phyloP scores from a whole-genome alignment of 2,113 vertebrate species.

The Tiliqua scincoides region DNA sequence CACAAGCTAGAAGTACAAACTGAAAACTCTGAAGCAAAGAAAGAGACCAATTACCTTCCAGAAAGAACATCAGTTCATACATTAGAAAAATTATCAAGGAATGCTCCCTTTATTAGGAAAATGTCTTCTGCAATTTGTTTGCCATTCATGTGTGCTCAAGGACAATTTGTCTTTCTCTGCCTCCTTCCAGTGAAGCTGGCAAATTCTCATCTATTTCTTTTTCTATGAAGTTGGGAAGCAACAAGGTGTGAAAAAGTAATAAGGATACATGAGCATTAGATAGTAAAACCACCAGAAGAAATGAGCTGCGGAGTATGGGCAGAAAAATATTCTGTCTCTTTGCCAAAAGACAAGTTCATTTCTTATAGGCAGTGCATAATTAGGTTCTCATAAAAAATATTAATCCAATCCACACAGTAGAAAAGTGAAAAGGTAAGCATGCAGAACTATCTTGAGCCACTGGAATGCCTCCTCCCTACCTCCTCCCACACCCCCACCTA shows the following conservation, averaged over 20 bases:
- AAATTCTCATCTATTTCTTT: conserved; percentile 6
- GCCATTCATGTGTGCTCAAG: background rate
- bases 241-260: conserved; percentile 27
- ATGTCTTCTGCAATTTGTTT: background rate
- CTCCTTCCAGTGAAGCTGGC: background rate
- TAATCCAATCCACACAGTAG: accelerated
- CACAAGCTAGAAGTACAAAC: background rate
- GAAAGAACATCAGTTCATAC: background rate
- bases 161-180: background rate
- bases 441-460: too few relatives aligned
- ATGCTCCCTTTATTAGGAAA: background rate
- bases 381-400: background rate
- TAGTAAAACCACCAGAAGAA: background rate
- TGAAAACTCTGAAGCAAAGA: background rate
- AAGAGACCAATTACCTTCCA: background rate
- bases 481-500: too few relatives aligned
- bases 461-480: too few relatives aligned
- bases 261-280: background rate
- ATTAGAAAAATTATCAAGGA: conserved; percentile 14
- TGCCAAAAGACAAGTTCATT: background rate
- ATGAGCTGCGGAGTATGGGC: background rate
- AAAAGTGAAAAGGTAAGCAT: accelerated
- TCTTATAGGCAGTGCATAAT: background rate
- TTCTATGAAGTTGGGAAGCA: background rate
- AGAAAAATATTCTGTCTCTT: background rate